phyloP scores from a whole-genome alignment of 2,797 vertebrate species.

The Xiphophorus birchmanni region DNA sequence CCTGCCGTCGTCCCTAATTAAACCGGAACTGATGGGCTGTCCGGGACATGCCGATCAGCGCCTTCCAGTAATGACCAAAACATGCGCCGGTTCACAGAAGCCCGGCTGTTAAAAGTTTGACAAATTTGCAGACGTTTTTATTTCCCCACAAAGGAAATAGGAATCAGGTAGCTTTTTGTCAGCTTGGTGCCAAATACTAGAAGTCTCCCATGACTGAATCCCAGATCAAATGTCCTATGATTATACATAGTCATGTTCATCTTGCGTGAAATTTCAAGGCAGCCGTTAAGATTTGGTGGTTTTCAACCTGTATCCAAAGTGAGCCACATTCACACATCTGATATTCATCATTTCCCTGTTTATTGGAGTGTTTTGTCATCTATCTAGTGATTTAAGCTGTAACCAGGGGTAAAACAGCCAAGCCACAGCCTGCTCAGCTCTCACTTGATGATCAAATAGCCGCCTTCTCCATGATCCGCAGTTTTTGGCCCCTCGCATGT shows the following conservation, averaged over 20 bases:
- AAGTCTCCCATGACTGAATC: conserved; percentile 30
- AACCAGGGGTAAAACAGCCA: conserved; percentile 41
- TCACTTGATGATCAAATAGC: conserved; percentile 57
- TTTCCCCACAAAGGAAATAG: conserved; percentile 2
- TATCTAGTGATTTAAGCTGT: conserved; percentile 51
- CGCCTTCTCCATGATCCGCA: conserved; percentile 51
- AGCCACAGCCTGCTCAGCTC: conserved; percentile 53
- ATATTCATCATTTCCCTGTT: conserved; percentile 67
- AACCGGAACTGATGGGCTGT: conserved; percentile 51
- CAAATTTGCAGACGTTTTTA: background rate
- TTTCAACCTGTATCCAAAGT: conserved; percentile 67
- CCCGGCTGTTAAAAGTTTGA: conserved; percentile 10
- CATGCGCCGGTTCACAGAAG: conserved; percentile 15
- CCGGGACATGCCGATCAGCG: conserved; percentile 36
- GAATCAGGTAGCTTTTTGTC: conserved; percentile 38
- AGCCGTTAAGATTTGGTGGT: conserved; percentile 48
- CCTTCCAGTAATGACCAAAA: conserved; percentile 55
- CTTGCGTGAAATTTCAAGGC: conserved; percentile 31
- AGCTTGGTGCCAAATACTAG: conserved; percentile 12
- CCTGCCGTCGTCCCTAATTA: conserved; percentile 49
- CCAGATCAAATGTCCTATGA: conserved; percentile 38
- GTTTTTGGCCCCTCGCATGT: conserved; percentile 38
- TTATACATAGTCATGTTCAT: conserved; percentile 27
- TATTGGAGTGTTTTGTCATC: conserved; percentile 59
- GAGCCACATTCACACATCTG: conserved; percentile 70